Evolutionary conservation across 2,113 vertebrate species (phyloP), one percentile per base, ranked within the genome.

Genomic region (Coracopsis vasa): DNA sequence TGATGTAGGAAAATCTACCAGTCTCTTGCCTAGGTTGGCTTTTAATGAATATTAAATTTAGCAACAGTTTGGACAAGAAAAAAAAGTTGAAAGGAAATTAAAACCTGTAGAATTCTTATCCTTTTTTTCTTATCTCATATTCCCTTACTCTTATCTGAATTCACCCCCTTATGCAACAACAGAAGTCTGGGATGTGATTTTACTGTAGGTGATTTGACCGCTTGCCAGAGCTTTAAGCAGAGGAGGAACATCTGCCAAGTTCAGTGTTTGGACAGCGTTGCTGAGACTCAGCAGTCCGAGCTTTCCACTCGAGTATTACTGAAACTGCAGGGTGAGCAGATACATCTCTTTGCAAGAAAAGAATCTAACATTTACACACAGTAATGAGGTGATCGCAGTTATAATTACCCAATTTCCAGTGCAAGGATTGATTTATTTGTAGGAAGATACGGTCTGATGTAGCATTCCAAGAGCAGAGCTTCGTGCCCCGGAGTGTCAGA

Each of bases 71-170:
- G 93, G 66, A 90, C 44, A 94, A 95, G 86, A 83, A 88, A 78
- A 83, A 80, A 66, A 96, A 70, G 27, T 73, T 80, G 64, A 97
- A 96, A 98, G 96, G 97, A 98, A 98, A 98, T 98, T 97, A 95
- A 96, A 97, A 66, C 56, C 97, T 96, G 95, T 97, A 97, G 90
- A 95, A 96, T 96, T 97, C 94, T 98, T 96, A 97, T 96, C 90
- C 90, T 78, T 93, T 92, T 95, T 96, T 84, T 95, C 83, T 96
- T 94, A 96, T 97, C 94, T 94, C 67, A 88, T 96, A 70, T 86
- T 81, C 79, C 62, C 70, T 95, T 64, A 28, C 21, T 96, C 91
- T 97, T 97, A 97, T 98, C 96, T 92, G 83, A 74, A 66, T 70
- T 88, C 79, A 54, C 33, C 60, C 27, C 75, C 75, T 95, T 71